Evolutionary conservation across 2,113 vertebrate genomes (phyloP), one percentile per base, ranked within the genome.

Genomic region (Podarcis raffonei): DNA sequence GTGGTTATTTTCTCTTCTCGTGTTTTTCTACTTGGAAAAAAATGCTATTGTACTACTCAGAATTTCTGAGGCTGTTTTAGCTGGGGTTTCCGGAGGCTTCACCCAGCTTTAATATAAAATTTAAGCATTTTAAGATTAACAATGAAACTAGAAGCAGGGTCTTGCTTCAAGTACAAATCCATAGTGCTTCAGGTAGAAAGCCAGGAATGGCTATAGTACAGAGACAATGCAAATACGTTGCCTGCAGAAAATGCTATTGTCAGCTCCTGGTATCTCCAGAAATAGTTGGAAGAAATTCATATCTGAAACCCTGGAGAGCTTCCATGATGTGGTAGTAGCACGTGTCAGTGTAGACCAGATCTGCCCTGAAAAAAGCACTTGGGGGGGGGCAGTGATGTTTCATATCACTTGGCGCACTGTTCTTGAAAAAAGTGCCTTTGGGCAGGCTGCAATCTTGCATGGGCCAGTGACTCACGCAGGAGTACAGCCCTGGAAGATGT

Each of bases 381-480:
- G 42, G 48, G 48, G 48, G 48, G 48, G 48, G 48, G 48, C 9
- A 53, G 9, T 53, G 48, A 53, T 53, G 48, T 12, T 53, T 53
- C 48, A 53, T 2, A 53, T 53, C 48, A 53, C 11, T 11, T 2
- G 48, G 9, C 12, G 9, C 2, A 1, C 48, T 1, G 2, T 53
- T 53, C 11, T 53, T 12, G 48, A 53, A 53, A 53, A 53, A 53
- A 9, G 57, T n/a, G 11, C 27, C 66, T 27, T 66, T 7, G 66
- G 25, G 25, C 18, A 42, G 30, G 13, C 16, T 9, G n/a, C 5
- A 77, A 7, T 25, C 5, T 9, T 48, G 35, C 27, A 77, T 68
- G 9, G 3, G 1, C 23, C 16, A 4, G 32, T 12, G 5, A 3
- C 3, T 6, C 13, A 66, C n/a, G 0, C 22, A 53, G 12, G 48